Conservation (phyloP, 2,113 vertebrate genomes). For the Stercorarius parasiticus region DNA sequence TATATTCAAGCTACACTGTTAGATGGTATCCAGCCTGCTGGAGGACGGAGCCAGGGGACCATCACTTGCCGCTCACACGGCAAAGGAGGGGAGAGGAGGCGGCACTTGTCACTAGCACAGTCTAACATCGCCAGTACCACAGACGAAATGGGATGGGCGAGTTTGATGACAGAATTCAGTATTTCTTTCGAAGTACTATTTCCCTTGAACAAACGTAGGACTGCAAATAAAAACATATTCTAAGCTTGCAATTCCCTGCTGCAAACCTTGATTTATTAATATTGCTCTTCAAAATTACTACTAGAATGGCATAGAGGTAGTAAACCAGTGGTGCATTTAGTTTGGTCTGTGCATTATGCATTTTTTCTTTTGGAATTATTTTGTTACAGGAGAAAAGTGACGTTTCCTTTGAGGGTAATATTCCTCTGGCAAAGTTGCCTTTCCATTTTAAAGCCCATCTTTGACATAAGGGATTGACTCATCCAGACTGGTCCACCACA, state of each 20-base stretch:
- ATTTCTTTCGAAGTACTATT: not conserved
- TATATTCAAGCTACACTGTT: not conserved
- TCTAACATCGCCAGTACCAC: not conserved
- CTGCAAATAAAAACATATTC: not conserved
- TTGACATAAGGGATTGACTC: not conserved
- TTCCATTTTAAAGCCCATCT: not conserved
- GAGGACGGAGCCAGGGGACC: not conserved
- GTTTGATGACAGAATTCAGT: not conserved
- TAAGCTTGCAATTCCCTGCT: not conserved
- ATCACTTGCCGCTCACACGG: not conserved
- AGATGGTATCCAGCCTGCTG: rapidly evolving
- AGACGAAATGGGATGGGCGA: not conserved
- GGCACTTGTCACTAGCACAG: no score
- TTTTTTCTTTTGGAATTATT: not conserved
- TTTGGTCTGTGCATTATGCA: not conserved
- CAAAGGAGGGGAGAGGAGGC: no score
- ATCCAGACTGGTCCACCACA: not conserved
- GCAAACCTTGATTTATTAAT: not conserved
- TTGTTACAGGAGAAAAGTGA: not conserved
- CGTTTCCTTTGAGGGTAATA: not conserved
- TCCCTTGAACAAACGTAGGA: rapidly evolving
- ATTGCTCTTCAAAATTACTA: not conserved
- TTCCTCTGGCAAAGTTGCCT: not conserved
- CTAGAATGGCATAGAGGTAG: not conserved
- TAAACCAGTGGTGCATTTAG: not conserved